These are phyloP conservation scores for Tautogolabrus adspersus DNA, from an alignment of 2,113 vertebrate species.

Conservation along the genomic window DNA sequence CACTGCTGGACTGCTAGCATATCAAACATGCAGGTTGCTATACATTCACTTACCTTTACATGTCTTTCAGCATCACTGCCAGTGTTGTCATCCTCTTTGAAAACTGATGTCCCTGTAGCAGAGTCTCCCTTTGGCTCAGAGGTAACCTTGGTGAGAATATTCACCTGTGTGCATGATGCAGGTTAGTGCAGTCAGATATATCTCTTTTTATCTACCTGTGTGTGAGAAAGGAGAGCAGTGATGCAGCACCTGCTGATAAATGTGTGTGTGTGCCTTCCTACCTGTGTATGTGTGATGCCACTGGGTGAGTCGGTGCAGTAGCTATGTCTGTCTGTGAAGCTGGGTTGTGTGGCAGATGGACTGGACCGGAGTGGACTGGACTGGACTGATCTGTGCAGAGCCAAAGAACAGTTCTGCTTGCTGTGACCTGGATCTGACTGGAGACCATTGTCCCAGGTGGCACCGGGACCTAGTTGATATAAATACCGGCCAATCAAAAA, in stretches of 20 bases:
- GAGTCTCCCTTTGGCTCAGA: constrained; percentile 47
- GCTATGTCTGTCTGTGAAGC: constrained; percentile 59
- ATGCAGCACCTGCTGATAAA: constrained; percentile 66
- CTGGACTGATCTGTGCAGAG: constrained; percentile 61
- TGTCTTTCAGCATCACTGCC: constrained; percentile 53
- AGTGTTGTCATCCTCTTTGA: constrained; percentile 42
- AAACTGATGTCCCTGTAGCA: constrained; percentile 11
- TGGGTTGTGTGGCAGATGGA: constrained; percentile 61
- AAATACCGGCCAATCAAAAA: constrained; percentile 87
- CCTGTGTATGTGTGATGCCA: constrained; percentile 48
- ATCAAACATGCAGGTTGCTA: constrained; percentile 33
- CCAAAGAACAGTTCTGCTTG: constrained; percentile 66
- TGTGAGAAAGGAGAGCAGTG: constrained; percentile 46
- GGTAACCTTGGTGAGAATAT: constrained; percentile 42
- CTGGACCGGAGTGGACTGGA: constrained; percentile 55
- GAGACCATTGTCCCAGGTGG: constrained; percentile 85
- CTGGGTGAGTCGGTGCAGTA: constrained; percentile 47
- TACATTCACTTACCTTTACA: constrained; percentile 68
- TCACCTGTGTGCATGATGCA: constrained; percentile 62
- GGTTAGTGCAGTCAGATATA: constrained; percentile 47
- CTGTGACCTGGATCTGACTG: constrained; percentile 84
- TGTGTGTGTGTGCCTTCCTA: constrained; percentile 33
- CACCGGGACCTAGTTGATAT: constrained; percentile 86
- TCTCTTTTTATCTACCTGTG: constrained; percentile 36
- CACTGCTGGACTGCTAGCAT: not conserved